Percentiles rank a stretch among this genome's conserved stretches.
Evolutionary conservation across 35 echinoderm and acorn worm genomes (phyloP).

Genomic region (Eucidaris tribuloides): DNA sequence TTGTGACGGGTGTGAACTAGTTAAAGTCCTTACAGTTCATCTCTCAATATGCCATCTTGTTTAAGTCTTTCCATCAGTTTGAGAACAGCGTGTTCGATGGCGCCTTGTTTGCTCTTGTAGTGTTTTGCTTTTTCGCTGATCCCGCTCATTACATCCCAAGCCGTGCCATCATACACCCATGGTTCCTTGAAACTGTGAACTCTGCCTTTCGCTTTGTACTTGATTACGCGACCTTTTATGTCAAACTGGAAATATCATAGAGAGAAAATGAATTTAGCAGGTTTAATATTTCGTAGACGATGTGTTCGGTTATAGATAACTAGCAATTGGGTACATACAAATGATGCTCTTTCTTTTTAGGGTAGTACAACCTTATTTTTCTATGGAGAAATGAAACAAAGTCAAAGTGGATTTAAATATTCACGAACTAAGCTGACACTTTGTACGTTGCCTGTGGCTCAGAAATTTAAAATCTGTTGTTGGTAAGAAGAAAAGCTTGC

Average conservation of each 20-base stretch:
- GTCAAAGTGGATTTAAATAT: neutral
- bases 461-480: no score
- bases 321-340: no score
- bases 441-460: no score
- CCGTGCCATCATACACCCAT: constrained; percentile 66
- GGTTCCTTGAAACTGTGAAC: constrained; percentile 59
- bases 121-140: constrained; percentile 66
- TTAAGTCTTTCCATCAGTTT: constrained; percentile 48
- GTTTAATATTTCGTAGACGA: neutral
- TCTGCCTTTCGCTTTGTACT: constrained; percentile 57
- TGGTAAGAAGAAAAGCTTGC: no score
- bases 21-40: constrained; percentile 49
- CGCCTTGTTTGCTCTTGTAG: constrained; percentile 57
- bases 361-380: neutral
- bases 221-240: constrained; percentile 24
- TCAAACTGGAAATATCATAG: constrained; percentile 44
- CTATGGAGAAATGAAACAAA: neutral
- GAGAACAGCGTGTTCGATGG: constrained; percentile 52
- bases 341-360: neutral
- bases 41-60: constrained; percentile 26
- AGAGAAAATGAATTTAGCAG: neutral
- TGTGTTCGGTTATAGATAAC: neutral
- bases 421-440: neutral
- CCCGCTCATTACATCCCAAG: constrained; percentile 52
- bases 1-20: no score